Percentiles rank a stretch among this genome's conserved stretches.
phyloP scores from a whole-genome alignment of 2,113 vertebrate genomes.

The Chlamydotis undulata region DNA sequence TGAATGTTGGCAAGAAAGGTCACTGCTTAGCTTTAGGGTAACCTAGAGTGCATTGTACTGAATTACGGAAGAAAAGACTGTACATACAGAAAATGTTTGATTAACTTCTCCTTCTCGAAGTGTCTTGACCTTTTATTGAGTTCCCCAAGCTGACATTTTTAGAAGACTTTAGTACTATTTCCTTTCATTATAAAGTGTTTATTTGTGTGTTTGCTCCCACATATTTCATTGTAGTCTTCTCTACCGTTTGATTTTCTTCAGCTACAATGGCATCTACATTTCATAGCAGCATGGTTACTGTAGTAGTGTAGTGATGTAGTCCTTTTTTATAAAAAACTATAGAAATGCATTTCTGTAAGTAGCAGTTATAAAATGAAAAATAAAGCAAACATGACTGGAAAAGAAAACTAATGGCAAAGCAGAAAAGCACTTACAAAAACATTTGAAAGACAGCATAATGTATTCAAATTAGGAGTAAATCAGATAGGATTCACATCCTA shows the following conservation, averaged over 20 bases:
- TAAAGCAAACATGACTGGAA: background rate
- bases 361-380: background rate
- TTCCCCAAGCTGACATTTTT: conserved; percentile 49
- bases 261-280: background rate
- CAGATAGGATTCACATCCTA: background rate
- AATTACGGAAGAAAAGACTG: background rate
- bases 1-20: background rate
- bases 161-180: conserved; percentile 20
- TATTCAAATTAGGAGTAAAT: background rate
- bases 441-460: conserved; percentile 1
- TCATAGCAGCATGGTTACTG: background rate
- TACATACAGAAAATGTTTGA: conserved; percentile 38
- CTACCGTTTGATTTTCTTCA: background rate
- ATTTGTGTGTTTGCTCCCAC: conserved; percentile 5
- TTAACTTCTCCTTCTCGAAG: conserved; percentile 35
- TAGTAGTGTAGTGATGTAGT: background rate
- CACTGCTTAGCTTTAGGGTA: background rate
- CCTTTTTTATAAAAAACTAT: background rate
- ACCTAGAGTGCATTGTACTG: background rate
- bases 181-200: conserved; percentile 38
- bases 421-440: background rate
- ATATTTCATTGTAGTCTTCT: background rate
- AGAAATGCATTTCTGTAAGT: background rate
- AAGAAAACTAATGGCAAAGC: background rate
- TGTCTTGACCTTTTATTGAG: conserved; percentile 50